Evolutionary conservation across 2,888 invertebrate genomes (phyloP).

Genomic region (Caradrina clavipalpis): DNA sequence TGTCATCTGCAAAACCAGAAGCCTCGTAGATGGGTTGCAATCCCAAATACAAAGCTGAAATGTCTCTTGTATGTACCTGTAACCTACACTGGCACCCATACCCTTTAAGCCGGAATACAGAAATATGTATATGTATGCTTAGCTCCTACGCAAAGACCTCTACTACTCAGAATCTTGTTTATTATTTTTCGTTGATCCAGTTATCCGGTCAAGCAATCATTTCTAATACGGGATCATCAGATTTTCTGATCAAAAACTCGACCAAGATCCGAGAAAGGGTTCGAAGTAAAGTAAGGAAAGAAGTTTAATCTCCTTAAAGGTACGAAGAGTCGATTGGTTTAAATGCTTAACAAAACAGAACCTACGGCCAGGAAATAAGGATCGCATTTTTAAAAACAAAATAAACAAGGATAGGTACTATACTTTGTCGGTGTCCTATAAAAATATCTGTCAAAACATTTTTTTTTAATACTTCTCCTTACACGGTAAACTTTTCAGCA

Average conservation of each 20-base stretch:
- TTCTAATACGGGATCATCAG: background rate
- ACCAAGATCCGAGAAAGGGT: conserved; percentile 4
- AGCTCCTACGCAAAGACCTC: no score
- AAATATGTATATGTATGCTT: no score
- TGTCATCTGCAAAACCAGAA: no score
- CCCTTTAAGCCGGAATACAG: no score
- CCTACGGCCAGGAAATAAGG: conserved; percentile 8
- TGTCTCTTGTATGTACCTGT: no score
- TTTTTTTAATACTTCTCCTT: background rate
- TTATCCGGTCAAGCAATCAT: background rate
- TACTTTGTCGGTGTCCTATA: conserved; percentile 32
- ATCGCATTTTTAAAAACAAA: conserved; percentile 37
- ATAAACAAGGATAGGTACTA: conserved; percentile 1
- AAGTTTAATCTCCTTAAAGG: conserved; percentile 2
- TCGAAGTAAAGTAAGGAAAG: background rate
- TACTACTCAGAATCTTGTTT: background rate
- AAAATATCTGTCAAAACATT: conserved; percentile 38
- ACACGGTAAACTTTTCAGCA: background rate
- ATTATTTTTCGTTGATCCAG: background rate
- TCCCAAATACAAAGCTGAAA: no score
- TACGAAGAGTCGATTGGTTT: conserved; percentile 7
- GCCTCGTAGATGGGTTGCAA: no score
- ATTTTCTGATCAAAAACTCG: background rate
- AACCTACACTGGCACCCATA: no score
- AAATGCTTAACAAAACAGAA: conserved; percentile 9